Evolutionary conservation across 2,888 invertebrate species (phyloP), one percentile per base, ranked within the genome.

Genomic region (Uloborus plumipes): DNA sequence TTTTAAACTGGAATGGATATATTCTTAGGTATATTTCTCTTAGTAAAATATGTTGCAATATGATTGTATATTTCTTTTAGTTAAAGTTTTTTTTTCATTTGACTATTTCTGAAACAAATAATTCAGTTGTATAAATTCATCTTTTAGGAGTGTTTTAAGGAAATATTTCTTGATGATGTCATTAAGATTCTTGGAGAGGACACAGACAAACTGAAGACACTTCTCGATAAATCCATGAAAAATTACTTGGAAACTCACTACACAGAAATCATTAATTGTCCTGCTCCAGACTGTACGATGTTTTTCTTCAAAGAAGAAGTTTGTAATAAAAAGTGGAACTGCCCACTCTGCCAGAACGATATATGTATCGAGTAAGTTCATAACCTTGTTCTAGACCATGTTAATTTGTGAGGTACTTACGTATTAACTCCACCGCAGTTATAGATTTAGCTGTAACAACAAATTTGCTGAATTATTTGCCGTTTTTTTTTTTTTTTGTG

Each of bases 251-350:
- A 76, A 61, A 58, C 31, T 31, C 58, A 82, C 39, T 14, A 22
- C 31, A 14, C 47, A 22, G 2, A 59, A 18, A 47, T 81, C n/a
- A 49, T 39, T 47, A 31, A 53, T n/a, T 82, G 81, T 26, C 81
- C 81, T 31, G 71, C 71, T 26, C 71, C 81, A 16, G 81, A 82
- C 47, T 82, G 81, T 61, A n/a, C 59, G 0, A 82, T 82, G 81
- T 82, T 82, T 61, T 61, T 76, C 13, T 59, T 61, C 39, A 82
- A 75, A 66, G 47, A 39, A 14, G 71, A 71, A 31, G 15, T 82
- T 26, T 50, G 50, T 16, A 65, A 16, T 0, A 58, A 47, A 22
- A 75, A 71, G 61, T 31, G 59, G 26, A 39, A n/a, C 9, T 82
- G 81, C 15, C 65, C 66, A 13, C 59, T 82, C 2, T 82, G 81